Evolutionary conservation across 2,888 invertebrate species (phyloP), one percentile per base, ranked within the genome.

Genomic region (Ennomos quercinarius): DNA sequence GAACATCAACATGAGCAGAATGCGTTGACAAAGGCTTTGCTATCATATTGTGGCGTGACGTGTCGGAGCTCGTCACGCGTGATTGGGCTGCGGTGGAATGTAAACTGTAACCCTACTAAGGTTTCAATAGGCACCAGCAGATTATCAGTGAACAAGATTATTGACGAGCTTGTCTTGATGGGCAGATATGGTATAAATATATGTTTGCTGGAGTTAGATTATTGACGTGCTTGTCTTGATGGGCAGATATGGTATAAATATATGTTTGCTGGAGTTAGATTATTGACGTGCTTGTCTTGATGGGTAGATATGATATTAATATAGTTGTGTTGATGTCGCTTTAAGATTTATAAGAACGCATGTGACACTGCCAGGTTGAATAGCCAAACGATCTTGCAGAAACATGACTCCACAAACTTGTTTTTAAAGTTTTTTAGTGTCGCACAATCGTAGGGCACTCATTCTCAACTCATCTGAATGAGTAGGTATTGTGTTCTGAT

Each of bases 31-130:
- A 86, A 81, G 61, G 79, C 66, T 70, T 60, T 72, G 74, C 77
- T 87, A 87, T 86, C 86, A 80, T 78, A 62, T 58, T 61, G 71
- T 77, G 77, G 76, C 74, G 80, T 77, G 77, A 76, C 74, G 80
- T 76, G 76, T 65, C 68, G 76, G 68, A 74, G 80, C 77, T 68
- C 61, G 68, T 66, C 76, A 78, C 81, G 81, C 85, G 80, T 86
- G 86, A 86, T 86, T 83, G 84, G 75, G 77, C 74, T 68, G 67
- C 80, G 77, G 68, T 86, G 80, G 72, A 69, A 81, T 80, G 85
- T 81, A 78, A 87, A 78, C 72, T 57, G 46, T 35, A 57, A 44
- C 51, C 65, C 57, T 68, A 66, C 63, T 56, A 65, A 60, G 60
- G 60, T 61, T 64, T 57, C 47, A 42, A 35, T 47, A 11, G 52